These are phyloP conservation scores for Limnothrissa miodon DNA, from an alignment of 2,113 vertebrate genomes.

Conservation along the genomic window DNA sequence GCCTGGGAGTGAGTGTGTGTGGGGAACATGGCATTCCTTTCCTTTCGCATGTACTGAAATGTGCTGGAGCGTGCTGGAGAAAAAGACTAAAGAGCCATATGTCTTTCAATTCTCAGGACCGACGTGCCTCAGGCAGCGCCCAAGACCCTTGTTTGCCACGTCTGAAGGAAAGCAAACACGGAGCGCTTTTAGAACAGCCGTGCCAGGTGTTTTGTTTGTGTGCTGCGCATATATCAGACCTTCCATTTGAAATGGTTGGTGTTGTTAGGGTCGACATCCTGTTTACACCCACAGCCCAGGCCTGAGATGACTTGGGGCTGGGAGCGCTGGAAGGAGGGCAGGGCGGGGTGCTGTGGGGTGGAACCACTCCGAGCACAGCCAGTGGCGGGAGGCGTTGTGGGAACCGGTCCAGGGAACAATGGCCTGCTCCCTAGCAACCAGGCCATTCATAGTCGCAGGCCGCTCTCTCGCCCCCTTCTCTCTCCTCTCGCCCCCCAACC, in stretches of 20 bases:
- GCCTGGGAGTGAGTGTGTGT: background rate
- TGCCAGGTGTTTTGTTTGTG: background rate
- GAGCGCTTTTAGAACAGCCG: background rate
- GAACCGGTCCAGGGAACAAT: conserved; percentile 15
- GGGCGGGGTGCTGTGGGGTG: background rate
- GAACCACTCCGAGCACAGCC: background rate
- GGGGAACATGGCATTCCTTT: background rate
- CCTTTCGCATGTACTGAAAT: background rate
- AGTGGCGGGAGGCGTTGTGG: background rate
- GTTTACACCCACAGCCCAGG: background rate
- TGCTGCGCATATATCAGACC: background rate
- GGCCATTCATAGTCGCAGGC: background rate
- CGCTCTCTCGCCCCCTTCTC: no score
- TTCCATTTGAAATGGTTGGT: background rate
- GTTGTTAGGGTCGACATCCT: background rate
- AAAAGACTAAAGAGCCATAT: background rate
- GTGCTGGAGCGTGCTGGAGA: background rate
- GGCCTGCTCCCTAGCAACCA: conserved; percentile 1
- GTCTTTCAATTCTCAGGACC: background rate
- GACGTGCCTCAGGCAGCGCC: background rate
- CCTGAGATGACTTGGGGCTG: background rate
- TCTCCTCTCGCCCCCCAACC: background rate
- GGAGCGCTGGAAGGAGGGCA: conserved; percentile 1
- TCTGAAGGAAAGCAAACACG: background rate
- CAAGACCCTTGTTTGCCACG: background rate